Conservation (phyloP, 2,888 invertebrate species). For the Coleophora flavipennella region DNA sequence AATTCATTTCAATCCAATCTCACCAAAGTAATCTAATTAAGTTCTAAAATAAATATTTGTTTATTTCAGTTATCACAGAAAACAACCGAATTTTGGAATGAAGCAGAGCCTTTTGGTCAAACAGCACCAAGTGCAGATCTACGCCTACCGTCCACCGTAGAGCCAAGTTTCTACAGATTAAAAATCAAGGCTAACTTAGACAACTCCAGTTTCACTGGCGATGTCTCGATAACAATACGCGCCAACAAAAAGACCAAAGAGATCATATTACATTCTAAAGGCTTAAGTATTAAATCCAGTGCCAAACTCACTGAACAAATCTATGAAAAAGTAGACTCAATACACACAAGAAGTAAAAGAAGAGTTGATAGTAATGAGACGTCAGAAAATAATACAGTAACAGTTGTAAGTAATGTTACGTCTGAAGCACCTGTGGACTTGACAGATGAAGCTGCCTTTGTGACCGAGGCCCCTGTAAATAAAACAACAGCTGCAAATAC, state of each 20-base stretch:
- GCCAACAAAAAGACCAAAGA: slow-evolving; percentile 44
- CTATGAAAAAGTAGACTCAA: slow-evolving; percentile 47
- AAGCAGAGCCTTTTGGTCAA: slow-evolving; percentile 50
- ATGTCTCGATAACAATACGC: slow-evolving; percentile 60
- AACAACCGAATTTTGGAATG: slow-evolving; percentile 50
- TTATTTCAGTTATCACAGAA: slow-evolving; percentile 37
- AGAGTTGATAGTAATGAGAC: slow-evolving; percentile 14
- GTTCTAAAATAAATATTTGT: neutral
- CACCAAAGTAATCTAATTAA: neutral
- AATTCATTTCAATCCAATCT: too few relatives aligned
- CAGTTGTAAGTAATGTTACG: slow-evolving; percentile 1
- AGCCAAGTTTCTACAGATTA: slow-evolving; percentile 73
- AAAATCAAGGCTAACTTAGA: slow-evolving; percentile 67
- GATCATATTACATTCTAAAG: slow-evolving; percentile 69
- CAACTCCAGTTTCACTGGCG: slow-evolving; percentile 50
- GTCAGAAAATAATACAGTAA: neutral
- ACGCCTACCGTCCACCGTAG: slow-evolving; percentile 56
- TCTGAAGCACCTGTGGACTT: slow-evolving; percentile 8
- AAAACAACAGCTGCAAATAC: slow-evolving; percentile 6
- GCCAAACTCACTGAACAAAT: slow-evolving; percentile 59
- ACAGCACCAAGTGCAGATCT: slow-evolving; percentile 39
- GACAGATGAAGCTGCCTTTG: slow-evolving; percentile 4
- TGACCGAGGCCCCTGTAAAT: neutral
- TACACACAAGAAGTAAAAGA: slow-evolving; percentile 33
- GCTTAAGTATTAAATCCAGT: slow-evolving; percentile 43